Evolutionary conservation across 2,888 invertebrate species (phyloP).

Genomic region (Agrochola lychnidis): DNA sequence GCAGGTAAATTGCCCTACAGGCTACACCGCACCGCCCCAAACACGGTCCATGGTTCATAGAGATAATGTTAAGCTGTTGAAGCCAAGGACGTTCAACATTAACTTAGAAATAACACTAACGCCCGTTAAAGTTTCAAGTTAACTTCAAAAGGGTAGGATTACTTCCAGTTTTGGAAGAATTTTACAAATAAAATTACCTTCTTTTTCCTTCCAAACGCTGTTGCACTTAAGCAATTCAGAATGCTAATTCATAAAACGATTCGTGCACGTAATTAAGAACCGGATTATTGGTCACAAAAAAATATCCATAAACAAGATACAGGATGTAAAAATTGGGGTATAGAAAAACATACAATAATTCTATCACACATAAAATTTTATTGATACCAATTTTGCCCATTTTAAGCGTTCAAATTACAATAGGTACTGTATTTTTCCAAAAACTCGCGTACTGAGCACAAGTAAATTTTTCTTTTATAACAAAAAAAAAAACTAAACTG

Average conservation of each 20-base stretch:
- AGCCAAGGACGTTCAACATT: slow-evolving; percentile 10
- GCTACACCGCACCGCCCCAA: background rate
- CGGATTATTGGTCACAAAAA: no score
- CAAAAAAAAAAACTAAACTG: background rate
- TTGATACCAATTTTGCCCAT: no score
- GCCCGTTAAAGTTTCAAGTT: background rate
- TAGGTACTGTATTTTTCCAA: no score
- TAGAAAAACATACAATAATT: background rate
- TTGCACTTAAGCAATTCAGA: no score
- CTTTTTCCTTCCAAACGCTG: no score
- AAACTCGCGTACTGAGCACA: no score
- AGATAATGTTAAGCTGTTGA: background rate
- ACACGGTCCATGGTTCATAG: no score
- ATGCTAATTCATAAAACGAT: no score
- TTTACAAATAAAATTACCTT: no score
- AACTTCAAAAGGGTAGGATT: background rate
- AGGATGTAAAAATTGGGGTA: background rate
- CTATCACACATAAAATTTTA: background rate
- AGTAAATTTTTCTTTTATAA: background rate
- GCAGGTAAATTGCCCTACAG: background rate
- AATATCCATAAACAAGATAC: background rate
- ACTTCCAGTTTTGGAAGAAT: background rate
- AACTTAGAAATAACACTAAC: background rate
- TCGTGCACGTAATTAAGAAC: no score
- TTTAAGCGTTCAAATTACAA: background rate